Evolutionary conservation across 2,888 invertebrate genomes (phyloP).

Genomic region (Eupithecia dodoneata): DNA sequence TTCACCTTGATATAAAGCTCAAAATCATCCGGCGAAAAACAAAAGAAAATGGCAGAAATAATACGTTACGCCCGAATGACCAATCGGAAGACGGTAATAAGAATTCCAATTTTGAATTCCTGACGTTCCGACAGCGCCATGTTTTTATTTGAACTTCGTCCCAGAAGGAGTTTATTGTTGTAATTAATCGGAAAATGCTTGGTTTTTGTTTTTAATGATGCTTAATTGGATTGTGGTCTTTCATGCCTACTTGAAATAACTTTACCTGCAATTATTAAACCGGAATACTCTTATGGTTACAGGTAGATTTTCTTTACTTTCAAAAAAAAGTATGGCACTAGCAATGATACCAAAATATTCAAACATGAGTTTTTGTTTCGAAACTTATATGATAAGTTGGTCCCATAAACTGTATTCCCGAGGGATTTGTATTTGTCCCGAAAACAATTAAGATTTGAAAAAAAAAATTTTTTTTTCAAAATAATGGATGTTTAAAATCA

Average conservation of each 20-base stretch:
- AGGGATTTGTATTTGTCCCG: too few relatives aligned
- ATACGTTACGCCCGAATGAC: constrained; percentile 60
- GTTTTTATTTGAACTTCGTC: constrained; percentile 50
- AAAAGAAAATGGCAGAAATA: constrained; percentile 45
- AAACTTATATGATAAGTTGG: too few relatives aligned
- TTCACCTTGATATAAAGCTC: constrained; percentile 25
- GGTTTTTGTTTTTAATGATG: constrained; percentile 41
- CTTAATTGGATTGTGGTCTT: constrained; percentile 36
- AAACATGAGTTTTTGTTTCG: too few relatives aligned
- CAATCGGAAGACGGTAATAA: constrained; percentile 60
- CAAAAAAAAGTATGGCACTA: too few relatives aligned
- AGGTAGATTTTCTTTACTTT: too few relatives aligned
- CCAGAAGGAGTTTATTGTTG: constrained; percentile 41
- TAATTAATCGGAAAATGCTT: constrained; percentile 36
- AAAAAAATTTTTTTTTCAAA: too few relatives aligned
- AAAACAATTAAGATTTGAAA: too few relatives aligned
- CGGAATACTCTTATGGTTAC: too few relatives aligned
- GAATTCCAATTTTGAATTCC: constrained; percentile 67
- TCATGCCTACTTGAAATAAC: constrained; percentile 25
- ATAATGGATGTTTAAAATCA: too few relatives aligned
- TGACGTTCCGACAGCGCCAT: constrained; percentile 64
- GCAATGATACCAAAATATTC: too few relatives aligned
- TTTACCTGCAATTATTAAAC: background rate
- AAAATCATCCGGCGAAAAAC: constrained; percentile 26
- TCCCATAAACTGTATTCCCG: too few relatives aligned